Conservation (phyloP, 2,888 invertebrate species). For the Monoplex corrugatus region DNA sequence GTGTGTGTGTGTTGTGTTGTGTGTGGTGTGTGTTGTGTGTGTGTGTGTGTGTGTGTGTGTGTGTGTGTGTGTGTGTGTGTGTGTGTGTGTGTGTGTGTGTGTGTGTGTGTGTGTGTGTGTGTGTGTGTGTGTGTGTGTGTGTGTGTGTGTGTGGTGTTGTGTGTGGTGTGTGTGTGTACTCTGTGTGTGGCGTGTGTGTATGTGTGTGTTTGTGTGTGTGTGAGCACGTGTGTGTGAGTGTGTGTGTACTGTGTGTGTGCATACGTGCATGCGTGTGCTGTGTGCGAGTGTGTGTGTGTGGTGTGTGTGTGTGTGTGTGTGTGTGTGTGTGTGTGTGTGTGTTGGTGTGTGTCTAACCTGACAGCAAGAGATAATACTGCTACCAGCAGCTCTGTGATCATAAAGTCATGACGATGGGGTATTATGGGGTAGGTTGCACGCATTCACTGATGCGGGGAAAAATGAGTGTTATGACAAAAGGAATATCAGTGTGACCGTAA, state of each 20-base stretch:
- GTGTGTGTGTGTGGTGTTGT: not conserved
- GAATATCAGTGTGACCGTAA: too few species aligned
- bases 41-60: conserved; percentile 10
- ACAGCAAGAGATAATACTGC: too few species aligned
- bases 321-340: conserved; percentile 40
- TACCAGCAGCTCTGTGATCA: too few species aligned
- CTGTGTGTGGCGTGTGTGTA: conserved; percentile 7
- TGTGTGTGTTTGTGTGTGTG: conserved; percentile 6
- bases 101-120: conserved; percentile 8
- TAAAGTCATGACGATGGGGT: too few species aligned
- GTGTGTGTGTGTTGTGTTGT: not conserved
- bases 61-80: conserved; percentile 19
- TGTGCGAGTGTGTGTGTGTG: not conserved
- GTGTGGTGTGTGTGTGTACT: not conserved
- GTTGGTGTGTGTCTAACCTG: conserved; percentile 42
- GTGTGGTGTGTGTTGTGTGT: not conserved
- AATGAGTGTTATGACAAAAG: too few species aligned
- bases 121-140: not conserved
- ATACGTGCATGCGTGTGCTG: conserved; percentile 1
- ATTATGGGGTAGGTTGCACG: too few species aligned
- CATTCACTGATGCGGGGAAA: too few species aligned
- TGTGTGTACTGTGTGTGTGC: conserved; percentile 32
- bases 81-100: not conserved
- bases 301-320: conserved; percentile 39
- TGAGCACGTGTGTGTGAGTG: conserved; percentile 41